These are phyloP conservation scores for Argynnis bischoffii DNA, from an alignment of 2,888 invertebrate genomes.

Conservation along the genomic window DNA sequence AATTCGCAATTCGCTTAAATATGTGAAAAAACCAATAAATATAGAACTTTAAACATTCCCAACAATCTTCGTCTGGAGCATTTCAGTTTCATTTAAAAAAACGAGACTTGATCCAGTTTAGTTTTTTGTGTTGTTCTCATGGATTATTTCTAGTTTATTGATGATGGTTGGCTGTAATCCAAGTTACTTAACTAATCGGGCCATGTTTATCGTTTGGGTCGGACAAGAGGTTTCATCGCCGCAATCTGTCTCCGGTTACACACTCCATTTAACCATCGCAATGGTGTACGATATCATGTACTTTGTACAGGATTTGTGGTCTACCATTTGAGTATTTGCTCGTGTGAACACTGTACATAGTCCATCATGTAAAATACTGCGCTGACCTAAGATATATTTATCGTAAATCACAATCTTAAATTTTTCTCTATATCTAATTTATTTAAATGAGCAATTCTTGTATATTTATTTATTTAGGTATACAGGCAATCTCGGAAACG, in stretches of 20 bases:
- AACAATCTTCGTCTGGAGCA: too few species aligned
- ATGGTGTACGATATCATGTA: slow-evolving; percentile 43
- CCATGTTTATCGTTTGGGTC: slow-evolving; percentile 41
- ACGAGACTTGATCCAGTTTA: neutral
- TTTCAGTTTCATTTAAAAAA: slow-evolving; percentile 3
- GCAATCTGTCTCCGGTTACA: slow-evolving; percentile 53
- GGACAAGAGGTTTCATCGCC: slow-evolving; percentile 44
- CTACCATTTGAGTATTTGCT: slow-evolving; percentile 31
- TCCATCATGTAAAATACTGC: slow-evolving; percentile 18
- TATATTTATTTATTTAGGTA: too few species aligned
- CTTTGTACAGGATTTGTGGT: slow-evolving; percentile 34
- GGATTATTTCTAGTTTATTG: slow-evolving; percentile 12
- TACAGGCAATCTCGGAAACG: too few species aligned
- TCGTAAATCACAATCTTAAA: neutral
- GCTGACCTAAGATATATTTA: slow-evolving; percentile 1
- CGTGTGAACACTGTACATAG: slow-evolving; percentile 5
- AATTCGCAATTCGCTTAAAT: too few species aligned
- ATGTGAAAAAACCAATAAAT: too few species aligned
- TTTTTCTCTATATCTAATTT: neutral
- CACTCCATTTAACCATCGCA: slow-evolving; percentile 50
- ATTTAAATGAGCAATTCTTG: neutral
- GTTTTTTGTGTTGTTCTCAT: neutral
- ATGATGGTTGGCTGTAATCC: slow-evolving; percentile 42
- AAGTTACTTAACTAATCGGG: slow-evolving; percentile 43
- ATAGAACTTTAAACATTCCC: too few species aligned